phyloP scores from a whole-genome alignment of 2,113 vertebrate species.

The Alectura lathami region DNA sequence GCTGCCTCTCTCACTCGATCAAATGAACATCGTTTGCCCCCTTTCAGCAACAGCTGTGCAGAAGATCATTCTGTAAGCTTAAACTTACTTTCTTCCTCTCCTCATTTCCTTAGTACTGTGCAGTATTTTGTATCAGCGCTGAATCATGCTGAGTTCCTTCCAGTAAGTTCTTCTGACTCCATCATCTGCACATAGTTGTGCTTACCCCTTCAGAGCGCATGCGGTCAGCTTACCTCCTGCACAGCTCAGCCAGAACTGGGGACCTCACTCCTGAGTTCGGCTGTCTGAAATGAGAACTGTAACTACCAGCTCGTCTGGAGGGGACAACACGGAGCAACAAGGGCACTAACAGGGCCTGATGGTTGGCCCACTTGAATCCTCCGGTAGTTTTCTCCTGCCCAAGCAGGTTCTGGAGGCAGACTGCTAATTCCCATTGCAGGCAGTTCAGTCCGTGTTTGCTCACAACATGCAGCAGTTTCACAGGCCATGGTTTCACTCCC shows the following conservation, averaged over 20 bases:
- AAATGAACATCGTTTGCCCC: not conserved
- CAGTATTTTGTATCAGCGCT: not conserved
- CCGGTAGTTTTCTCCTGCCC: not conserved
- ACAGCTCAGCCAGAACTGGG: not conserved
- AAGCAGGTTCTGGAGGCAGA: not conserved
- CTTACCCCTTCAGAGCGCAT: not conserved
- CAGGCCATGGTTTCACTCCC: not conserved
- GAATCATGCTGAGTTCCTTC: not conserved
- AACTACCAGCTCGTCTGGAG: not conserved
- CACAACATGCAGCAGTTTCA: not conserved
- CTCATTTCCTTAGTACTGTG: not conserved
- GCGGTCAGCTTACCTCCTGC: too few species aligned
- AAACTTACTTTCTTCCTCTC: not conserved
- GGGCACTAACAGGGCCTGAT: not conserved
- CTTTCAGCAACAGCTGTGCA: not conserved
- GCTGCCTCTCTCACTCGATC: not conserved
- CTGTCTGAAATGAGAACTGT: not conserved
- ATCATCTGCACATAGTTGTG: fast-evolving
- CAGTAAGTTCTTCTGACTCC: not conserved
- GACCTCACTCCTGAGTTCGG: not conserved
- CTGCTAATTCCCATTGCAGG: not conserved
- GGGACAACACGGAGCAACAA: not conserved
- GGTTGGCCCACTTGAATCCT: not conserved
- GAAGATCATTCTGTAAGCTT: not conserved
- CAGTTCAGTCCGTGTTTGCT: not conserved